Evolutionary conservation across 2,797 vertebrate species (phyloP), one percentile per base, ranked within the genome.

Genomic region (Cuculus canorus): DNA sequence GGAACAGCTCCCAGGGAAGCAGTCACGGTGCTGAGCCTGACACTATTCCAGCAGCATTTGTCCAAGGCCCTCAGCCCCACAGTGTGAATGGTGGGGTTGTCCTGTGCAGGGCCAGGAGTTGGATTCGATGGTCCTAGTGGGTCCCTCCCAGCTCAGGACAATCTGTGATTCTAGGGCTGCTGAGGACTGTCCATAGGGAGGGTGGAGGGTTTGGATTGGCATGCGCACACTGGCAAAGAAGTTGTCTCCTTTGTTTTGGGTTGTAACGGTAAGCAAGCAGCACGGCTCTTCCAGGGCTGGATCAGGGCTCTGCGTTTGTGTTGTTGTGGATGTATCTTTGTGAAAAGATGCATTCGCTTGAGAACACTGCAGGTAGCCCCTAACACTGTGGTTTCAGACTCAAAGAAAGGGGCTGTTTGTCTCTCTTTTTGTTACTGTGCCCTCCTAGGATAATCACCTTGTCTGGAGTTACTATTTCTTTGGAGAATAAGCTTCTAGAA

Each of bases 401-500:
- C 24, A n/a, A 25, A 75, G 27, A 54, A 75, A 63, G 21, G 25
- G 43, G 18, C 53, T 73, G 11, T 63, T 32, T 35, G 12, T 76
- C 8, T 13, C 7, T 32, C 17, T 17, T 11, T 13, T 17, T 47
- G 8, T 13, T 48, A 12, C 23, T 11, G 6, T 48, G 47, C 22
- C 64, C 80, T 96, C 64, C 94, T 89, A 73, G 72, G 92, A 78
- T 52, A 91, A 71, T 95, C 92, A 68, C 71, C 89, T 92, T 89
- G 53, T 92, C 89, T 91, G 52, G 94, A 92, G 70, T 93, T 89
- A 80, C 56, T 94, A 61, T 92, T 96, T 91, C 77, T 68, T 93
- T 56, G 79, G 90, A 94, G 61, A 76, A 30, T 80, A 69, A 82
- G 85, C 92, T 92, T 94, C 80, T 91, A 32, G 80, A 50, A 13